phyloP scores from a whole-genome alignment of 2,797 vertebrate genomes.

The Hippopotamyrus pictus region DNA sequence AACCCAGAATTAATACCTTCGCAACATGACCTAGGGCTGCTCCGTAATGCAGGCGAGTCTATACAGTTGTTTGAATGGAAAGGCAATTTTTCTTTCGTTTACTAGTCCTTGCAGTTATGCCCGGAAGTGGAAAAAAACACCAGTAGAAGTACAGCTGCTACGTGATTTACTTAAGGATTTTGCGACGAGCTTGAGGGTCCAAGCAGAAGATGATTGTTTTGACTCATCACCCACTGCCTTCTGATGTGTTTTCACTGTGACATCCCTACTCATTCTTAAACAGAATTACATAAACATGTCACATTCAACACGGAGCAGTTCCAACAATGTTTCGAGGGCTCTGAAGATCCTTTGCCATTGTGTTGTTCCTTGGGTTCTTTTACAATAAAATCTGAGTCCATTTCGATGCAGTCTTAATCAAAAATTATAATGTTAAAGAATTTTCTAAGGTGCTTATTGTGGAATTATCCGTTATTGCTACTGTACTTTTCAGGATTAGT shows the following conservation, averaged over 20 bases:
- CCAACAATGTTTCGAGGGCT: not conserved
- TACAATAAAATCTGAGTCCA: not conserved
- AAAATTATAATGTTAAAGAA: not conserved
- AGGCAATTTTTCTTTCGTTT: not conserved
- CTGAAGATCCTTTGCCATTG: not conserved
- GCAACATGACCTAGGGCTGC: not conserved
- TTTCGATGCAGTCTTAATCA: not conserved
- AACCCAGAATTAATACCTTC: not conserved
- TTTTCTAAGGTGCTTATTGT: not conserved
- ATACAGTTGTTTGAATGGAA: not conserved
- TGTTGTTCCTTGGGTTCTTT: not conserved
- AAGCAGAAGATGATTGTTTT: not conserved
- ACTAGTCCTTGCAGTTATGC: not conserved
- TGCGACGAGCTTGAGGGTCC: not conserved
- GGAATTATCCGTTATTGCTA: not conserved
- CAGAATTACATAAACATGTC: not conserved
- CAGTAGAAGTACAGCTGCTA: not conserved
- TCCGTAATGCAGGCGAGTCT: not conserved
- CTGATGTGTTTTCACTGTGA: not conserved
- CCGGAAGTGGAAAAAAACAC: not conserved
- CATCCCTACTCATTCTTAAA: not conserved
- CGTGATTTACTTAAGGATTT: not conserved
- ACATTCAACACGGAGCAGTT: not conserved
- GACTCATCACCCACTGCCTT: not conserved
- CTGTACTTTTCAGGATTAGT: not conserved